Percentiles rank a stretch among this genome's conserved stretches.
These are phyloP conservation scores for Choreutis nemorana DNA, from an alignment of 2,888 invertebrate species.

Conservation along the genomic window DNA sequence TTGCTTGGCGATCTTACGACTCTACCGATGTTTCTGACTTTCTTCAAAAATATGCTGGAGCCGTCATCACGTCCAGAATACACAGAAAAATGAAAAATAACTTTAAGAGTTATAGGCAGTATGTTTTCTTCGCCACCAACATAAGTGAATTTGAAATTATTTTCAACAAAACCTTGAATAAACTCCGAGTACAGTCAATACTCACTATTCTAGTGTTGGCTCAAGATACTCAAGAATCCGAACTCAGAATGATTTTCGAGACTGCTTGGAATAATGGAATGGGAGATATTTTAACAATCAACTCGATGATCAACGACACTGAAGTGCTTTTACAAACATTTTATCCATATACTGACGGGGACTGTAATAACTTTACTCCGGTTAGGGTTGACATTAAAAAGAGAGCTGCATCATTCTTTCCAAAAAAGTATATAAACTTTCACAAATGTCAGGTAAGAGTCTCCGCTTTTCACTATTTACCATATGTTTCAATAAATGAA, in stretches of 20 bases:
- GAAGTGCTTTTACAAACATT: constrained; percentile 23
- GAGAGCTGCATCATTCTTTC: no score
- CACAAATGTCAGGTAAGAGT: constrained; percentile 27
- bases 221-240: no score
- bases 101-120: constrained; percentile 19
- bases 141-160: constrained; percentile 24
- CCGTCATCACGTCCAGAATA: constrained; percentile 17
- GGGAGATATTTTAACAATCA: constrained; percentile 26
- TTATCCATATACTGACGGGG: constrained; percentile 23
- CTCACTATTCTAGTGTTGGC: no score
- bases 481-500: constrained; percentile 15
- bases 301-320: constrained; percentile 11
- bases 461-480: constrained; percentile 17
- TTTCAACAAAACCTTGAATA: no score
- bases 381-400: constrained; percentile 12
- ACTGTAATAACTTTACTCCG: constrained; percentile 24
- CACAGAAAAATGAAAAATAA: background rate
- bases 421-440: constrained; percentile 30
- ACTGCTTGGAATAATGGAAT: constrained; percentile 28
- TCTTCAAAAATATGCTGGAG: constrained; percentile 18
- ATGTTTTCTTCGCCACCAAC: constrained; percentile 22
- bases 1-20: constrained; percentile 21
- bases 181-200: no score
- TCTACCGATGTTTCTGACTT: constrained; percentile 17
- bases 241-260: no score